These are phyloP conservation scores for Cyprinodon tularosa DNA, from an alignment of 2,113 vertebrate species.

Conservation along the genomic window DNA sequence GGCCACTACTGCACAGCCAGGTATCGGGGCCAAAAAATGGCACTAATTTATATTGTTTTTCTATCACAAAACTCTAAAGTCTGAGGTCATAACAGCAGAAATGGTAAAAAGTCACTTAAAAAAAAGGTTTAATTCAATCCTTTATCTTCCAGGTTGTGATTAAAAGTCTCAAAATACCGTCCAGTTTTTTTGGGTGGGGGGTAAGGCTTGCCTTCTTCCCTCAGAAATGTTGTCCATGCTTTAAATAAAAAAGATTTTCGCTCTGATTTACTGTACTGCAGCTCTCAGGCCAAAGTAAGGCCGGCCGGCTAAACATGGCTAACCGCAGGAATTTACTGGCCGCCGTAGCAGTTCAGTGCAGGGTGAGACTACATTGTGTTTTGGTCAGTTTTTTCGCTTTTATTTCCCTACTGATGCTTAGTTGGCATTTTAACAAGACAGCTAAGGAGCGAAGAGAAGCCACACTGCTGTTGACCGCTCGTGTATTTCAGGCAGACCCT, in stretches of 20 bases:
- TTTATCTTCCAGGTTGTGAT: background rate
- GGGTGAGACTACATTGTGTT: constrained; percentile 32
- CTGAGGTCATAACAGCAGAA: background rate
- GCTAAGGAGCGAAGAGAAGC: constrained; percentile 3
- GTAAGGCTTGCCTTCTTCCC: background rate
- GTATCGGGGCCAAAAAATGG: no score
- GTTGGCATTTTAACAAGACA: constrained; percentile 35
- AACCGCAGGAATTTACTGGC: constrained; percentile 59
- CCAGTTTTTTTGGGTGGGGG: background rate
- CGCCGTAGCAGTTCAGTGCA: constrained; percentile 25
- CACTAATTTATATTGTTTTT: no score
- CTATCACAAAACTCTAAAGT: background rate
- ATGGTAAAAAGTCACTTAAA: background rate
- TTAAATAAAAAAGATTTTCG: constrained; percentile 5
- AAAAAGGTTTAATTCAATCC: background rate
- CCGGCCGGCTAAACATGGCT: constrained; percentile 50
- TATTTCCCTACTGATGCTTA: constrained; percentile 37
- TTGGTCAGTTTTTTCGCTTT: constrained; percentile 32
- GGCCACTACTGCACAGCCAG: no score
- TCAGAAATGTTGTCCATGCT: constrained; percentile 20
- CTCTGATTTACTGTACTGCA: background rate
- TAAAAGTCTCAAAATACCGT: background rate
- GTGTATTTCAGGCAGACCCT: constrained; percentile 1
- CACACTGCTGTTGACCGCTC: background rate
- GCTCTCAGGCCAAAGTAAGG: constrained; percentile 24